Evolutionary conservation across 2,797 vertebrate genomes (phyloP), one percentile per base, ranked within the genome.

Genomic region (Acanthornis magna): DNA sequence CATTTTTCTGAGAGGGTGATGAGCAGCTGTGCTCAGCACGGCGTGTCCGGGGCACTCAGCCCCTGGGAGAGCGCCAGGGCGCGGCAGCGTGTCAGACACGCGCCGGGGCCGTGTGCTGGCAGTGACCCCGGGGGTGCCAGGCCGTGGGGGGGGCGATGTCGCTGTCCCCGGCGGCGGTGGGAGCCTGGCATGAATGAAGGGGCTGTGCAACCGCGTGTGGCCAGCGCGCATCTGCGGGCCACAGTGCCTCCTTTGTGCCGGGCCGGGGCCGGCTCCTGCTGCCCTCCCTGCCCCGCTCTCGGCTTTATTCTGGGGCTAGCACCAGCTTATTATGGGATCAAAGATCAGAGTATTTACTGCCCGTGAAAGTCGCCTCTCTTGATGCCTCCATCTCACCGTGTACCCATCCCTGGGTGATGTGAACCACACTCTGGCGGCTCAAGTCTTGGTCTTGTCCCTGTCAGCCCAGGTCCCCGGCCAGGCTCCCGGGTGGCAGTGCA

Each of bases 181-280:
- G 23, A 86, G 63, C 36, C 0, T 0, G 8, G 45, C 3, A 63
- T 88, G 95, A 94, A 89, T 67, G 80, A 16, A 16, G 48, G 58
- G 82, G 88, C 80, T 89, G 83, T 89, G 84, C 45, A 9, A 82
- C 2, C 1, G 73, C 23, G 3, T 25, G 77, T 0, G 65, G 43
- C 74, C 90, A 5, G 72, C 7, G 13, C 11, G 6, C 91, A 95
- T 90, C 95, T 95, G 92, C 93, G 2, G 7, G 55, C 51, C 77
- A 93, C 89, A 94, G 92, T 29, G 84, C 65, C 13, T 45, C 68
- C 90, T 95, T 92, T 94, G 94, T 95, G 76, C 40, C 14, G 0
- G 50, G 5, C 80, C 8, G 0, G 45, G 1, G 8, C 75, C 14
- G 5, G 57, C 22, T 62, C 34, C 73, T 40, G 57, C 83, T 21